phyloP scores from a whole-genome alignment of 2,888 invertebrate genomes.

The Cremastinae sp. region DNA sequence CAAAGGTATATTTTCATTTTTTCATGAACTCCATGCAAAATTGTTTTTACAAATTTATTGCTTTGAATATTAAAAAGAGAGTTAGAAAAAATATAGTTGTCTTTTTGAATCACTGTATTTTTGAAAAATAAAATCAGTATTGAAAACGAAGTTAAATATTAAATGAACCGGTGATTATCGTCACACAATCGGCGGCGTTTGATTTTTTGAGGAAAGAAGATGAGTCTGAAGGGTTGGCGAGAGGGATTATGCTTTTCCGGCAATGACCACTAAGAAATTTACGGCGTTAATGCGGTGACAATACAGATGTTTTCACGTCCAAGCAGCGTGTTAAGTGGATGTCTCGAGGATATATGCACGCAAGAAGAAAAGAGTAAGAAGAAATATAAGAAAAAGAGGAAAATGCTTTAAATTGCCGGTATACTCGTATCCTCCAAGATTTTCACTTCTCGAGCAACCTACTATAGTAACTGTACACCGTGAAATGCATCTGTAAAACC shows the following conservation, averaged over 20 bases:
- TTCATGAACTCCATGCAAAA: too few species aligned
- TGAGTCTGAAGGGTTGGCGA: constrained; percentile 27
- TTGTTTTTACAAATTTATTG: too few species aligned
- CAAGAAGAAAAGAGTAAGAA: constrained; percentile 25
- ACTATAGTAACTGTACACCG: constrained; percentile 19
- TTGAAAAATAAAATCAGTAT: too few species aligned
- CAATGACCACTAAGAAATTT: constrained; percentile 67
- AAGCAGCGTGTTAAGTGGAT: constrained; percentile 78
- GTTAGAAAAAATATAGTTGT: too few species aligned
- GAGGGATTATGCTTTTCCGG: constrained; percentile 67
- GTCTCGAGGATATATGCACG: constrained; percentile 57
- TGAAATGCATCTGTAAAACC: constrained; percentile 17
- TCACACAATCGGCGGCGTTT: background rate
- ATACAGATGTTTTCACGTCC: constrained; percentile 78
- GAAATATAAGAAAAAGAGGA: constrained; percentile 17
- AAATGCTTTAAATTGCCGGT: constrained; percentile 33
- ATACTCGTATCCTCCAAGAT: constrained; percentile 39
- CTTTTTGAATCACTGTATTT: too few species aligned
- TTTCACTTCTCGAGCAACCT: constrained; percentile 21
- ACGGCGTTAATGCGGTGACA: constrained; percentile 74
- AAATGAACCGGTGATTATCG: background rate
- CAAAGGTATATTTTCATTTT: too few species aligned
- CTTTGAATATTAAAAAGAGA: too few species aligned
- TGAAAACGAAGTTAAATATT: background rate
- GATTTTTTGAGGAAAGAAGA: constrained; percentile 9